Evolutionary conservation across 2,888 invertebrate genomes (phyloP).

Genomic region (Oxytorus armatus): DNA sequence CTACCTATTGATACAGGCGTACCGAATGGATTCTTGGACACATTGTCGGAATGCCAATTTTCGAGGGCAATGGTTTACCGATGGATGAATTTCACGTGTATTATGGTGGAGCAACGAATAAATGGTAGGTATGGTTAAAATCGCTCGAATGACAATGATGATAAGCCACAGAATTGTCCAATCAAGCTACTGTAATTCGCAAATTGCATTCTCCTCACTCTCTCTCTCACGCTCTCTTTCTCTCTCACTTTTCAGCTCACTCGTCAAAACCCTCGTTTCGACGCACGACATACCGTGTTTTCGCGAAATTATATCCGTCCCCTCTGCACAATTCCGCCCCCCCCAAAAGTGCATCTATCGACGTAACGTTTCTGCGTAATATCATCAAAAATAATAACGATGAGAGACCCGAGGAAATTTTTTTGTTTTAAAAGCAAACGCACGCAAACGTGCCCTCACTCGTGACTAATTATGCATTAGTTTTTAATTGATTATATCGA

Average conservation of each 20-base stretch:
- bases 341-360: no score
- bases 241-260: background rate
- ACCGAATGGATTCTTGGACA: background rate
- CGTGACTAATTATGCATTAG: background rate
- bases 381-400: background rate
- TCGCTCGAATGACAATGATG: background rate
- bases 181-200: background rate
- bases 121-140: background rate
- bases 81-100: background rate
- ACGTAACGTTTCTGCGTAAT: background rate
- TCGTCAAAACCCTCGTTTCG: background rate
- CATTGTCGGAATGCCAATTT: background rate
- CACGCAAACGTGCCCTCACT: background rate
- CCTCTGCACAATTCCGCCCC: no score
- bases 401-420: background rate
- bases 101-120: background rate
- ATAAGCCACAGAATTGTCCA: background rate
- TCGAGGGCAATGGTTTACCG: background rate
- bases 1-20: background rate
- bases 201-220: background rate
- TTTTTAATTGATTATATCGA: constrained; percentile 23
- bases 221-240: background rate
- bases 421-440: background rate
- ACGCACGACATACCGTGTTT: background rate
- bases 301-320: background rate